Evolutionary conservation across 30 jellyfish, hydroid and myxozoan genomes (phyloP).

Genomic region (Turritopsis rubra): DNA sequence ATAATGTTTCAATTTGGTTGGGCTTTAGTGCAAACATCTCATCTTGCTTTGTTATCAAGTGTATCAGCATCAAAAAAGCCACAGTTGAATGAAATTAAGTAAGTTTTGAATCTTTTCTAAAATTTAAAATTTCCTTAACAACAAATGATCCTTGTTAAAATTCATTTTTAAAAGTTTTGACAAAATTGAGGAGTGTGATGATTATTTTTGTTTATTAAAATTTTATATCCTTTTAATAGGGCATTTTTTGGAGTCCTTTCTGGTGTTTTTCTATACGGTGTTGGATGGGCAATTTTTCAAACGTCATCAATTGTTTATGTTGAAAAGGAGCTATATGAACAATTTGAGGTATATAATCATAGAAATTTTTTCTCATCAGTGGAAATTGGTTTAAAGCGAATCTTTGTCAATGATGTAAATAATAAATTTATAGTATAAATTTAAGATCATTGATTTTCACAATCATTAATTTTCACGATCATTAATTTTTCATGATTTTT

Average conservation of each 20-base stretch:
- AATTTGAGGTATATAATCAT: too few relatives aligned
- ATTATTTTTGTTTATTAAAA: too few relatives aligned
- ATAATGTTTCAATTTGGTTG: not conserved
- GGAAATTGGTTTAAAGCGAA: too few relatives aligned
- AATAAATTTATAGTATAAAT: not conserved
- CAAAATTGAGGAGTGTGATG: not conserved
- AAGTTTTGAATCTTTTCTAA: not conserved
- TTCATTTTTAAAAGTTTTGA: too few relatives aligned
- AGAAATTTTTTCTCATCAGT: too few relatives aligned
- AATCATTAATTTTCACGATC: too few relatives aligned
- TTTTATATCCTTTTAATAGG: not conserved
- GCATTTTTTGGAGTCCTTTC: not conserved
- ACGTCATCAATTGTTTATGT: not conserved
- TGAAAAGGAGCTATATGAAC: not conserved
- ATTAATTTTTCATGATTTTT: too few relatives aligned
- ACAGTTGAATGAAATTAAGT: not conserved
- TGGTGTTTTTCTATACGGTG: not conserved
- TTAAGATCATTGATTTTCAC: too few relatives aligned
- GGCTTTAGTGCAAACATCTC: not conserved
- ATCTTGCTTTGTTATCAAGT: not conserved
- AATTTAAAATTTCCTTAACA: not conserved
- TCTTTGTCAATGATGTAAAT: too few relatives aligned
- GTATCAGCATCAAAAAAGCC: not conserved
- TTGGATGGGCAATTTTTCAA: not conserved
- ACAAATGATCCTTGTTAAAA: too few relatives aligned